Base-by-base conservation (phyloP, 2,888 invertebrate genomes). In the Drosophila quasianomalipes region DNA sequence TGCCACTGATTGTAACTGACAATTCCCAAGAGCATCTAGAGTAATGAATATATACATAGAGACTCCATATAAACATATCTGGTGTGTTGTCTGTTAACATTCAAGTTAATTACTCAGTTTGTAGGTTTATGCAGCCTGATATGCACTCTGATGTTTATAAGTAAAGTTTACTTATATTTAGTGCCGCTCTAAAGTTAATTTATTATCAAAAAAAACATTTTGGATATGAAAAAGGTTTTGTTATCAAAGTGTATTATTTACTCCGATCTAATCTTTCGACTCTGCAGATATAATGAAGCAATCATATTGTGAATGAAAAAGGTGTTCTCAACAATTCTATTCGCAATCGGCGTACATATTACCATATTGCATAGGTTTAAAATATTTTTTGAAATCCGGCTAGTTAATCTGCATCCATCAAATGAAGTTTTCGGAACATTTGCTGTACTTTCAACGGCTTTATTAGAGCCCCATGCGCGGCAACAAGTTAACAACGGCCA, bases 401-500 rank as follows among this genome's bases (percentile, higher is more conserved):
- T 30, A 22, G 66, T 66, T 65, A 66, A 66, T 41, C 66, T 19
- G 14, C 39, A 31, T 39, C 51, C 65, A 37, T 66, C 65, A 51
- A 51, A 66, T 41, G 28, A 28, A 65, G 66, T 65, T 66, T 12
- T 22, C 7, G 0, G 14, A 28, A 41, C 5, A n/a, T n/a, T 31
- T 22, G 26, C 14, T 62, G 41, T 3, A 53, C 37, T 53, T 53
- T 70, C 53, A 70, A 62, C 19, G 35, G 70, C 70, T 71, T 64
- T 55, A 64, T 63, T 71, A 37, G 33, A 54, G 53, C 55, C 26
- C 12, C 54, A 47, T 28, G n/a, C 28, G 51, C 59, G 41, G 71
- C 71, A 71, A 64, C 72, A 71, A 63, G 71, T 71, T 44, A 31
- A 68, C 44, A 69, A 47, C 44, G 9, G 58, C 30, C 35, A 52